Conservation (phyloP, 2,888 invertebrate species). For the Tipula helvola region DNA sequence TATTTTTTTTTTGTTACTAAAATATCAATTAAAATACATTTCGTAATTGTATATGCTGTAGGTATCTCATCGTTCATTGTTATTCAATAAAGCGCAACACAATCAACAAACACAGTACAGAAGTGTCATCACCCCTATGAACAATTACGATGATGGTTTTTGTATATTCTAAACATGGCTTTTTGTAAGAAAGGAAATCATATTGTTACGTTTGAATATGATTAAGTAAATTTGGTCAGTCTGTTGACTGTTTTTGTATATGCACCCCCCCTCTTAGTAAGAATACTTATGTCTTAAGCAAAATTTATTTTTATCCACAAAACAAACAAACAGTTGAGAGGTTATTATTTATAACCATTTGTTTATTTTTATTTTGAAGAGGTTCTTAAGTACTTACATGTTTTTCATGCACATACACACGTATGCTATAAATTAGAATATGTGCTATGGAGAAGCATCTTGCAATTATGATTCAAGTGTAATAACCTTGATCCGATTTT, state of each 20-base stretch:
- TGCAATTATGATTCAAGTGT: neutral
- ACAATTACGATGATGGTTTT: neutral
- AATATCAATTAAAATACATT: neutral
- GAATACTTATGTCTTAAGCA: too few species aligned
- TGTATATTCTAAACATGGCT: neutral
- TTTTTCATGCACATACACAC: neutral
- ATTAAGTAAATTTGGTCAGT: neutral
- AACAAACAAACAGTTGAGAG: too few species aligned
- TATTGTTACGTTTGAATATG: neutral
- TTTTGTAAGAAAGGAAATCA: neutral
- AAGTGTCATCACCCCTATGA: neutral
- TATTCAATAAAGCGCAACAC: neutral
- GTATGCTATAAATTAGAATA: too few species aligned
- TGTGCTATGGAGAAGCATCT: neutral
- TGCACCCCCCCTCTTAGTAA: too few species aligned
- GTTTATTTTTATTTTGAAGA: neutral
- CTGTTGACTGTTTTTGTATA: too few species aligned
- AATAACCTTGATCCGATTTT: neutral
- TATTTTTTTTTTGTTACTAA: neutral
- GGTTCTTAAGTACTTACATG: neutral
- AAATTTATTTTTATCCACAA: too few species aligned
- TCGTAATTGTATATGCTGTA: neutral
- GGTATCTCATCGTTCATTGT: neutral
- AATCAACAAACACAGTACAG: neutral
- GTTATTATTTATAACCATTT: too few species aligned